Percentiles rank a stretch among this genome's conserved stretches.
Evolutionary conservation across 1,140 invertebrate species (phyloP).

Genomic region (Diuraphis noxia): DNA sequence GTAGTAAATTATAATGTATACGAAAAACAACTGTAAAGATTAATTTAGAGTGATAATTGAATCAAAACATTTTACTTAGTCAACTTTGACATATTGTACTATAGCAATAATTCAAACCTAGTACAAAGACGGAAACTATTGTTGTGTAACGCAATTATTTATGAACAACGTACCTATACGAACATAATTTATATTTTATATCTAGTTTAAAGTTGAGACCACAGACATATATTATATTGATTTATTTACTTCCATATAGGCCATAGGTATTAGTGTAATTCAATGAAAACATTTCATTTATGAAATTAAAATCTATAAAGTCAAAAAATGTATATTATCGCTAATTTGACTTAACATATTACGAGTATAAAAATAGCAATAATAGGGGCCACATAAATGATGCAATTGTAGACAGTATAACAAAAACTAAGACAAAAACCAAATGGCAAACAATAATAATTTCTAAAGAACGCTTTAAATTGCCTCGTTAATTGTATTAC

Average conservation of each 20-base stretch:
- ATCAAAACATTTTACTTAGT: background rate
- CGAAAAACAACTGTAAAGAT: background rate
- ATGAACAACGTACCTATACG: background rate
- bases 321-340: background rate
- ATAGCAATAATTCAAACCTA: background rate
- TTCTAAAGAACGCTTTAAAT: background rate
- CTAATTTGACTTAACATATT: background rate
- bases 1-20: background rate
- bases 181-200: constrained; percentile 3
- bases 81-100: background rate
- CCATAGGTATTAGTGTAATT: background rate
- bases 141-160: background rate
- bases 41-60: background rate
- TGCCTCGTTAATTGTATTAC: background rate
- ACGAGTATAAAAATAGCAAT: background rate
- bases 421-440: background rate
- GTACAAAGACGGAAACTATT: background rate
- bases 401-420: background rate
- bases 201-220: background rate
- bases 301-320: background rate
- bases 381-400: background rate
- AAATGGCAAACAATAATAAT: background rate
- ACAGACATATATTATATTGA: background rate
- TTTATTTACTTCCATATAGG: background rate
- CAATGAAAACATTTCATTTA: background rate